Base-by-base conservation (phyloP, 1,140 invertebrate genomes). In the Brevipalpus yothersi region DNA sequence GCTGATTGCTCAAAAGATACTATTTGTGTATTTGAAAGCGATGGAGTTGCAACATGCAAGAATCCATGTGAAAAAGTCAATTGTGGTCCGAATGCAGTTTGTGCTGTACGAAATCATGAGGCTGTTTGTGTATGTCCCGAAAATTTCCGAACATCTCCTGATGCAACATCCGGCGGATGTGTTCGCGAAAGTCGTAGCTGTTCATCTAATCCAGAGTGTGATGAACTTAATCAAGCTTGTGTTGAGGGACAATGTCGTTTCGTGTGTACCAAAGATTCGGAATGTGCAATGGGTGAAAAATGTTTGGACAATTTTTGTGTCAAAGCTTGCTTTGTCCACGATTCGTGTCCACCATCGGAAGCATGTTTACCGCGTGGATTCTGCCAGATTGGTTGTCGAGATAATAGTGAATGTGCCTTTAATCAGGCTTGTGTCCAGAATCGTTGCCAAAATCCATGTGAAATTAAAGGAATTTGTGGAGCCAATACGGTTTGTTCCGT, bases 371-470 rank as follows among this genome's bases (percentile, higher is more conserved):
- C 31, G 31, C 31, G 31, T 31, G 31, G 31, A 5, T 31, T 31
- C 31, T 31, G 31, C 5, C 31, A 31, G 5, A 31, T 31, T 31
- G 31, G 31, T 31, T 31, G 31, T 31, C 31, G 31, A 31, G 31
- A 31, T 31, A 31, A 31, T 31, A 31, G 31, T 31, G 31, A 31
- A 31, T 31, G 31, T 31, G 31, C 31, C 5, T 31, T 31, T 5
- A 31, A 79, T 56, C 76, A 87, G 67, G 80, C 84, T 2, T 91
- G 87, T 67, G 76, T 88, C 19, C 81, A 83, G 56, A 84, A 82
- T 66, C 82, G 82, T 70, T 91, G 87, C 69, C 73, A 79, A 68
- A 74, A 90, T 75, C 84, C 86, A 19, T 92, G 86, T 67, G 71
- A 78, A 40, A 63, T 62, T 88, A 54, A 75, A 83, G 7, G 84